Evolutionary conservation across 1,140 invertebrate species (phyloP).

Genomic region (Tenebrio molitor): DNA sequence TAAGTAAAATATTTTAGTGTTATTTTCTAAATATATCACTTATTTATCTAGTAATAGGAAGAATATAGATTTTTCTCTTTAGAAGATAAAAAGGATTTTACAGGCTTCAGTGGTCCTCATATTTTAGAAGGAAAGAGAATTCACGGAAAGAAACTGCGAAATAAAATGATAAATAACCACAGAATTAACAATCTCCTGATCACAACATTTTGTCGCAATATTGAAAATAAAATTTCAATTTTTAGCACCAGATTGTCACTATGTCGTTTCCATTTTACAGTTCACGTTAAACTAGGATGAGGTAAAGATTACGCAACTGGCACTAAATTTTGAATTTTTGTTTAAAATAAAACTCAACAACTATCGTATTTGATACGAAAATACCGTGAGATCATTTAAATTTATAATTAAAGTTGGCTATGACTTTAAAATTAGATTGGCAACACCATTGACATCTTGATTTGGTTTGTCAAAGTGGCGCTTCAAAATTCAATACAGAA

Average conservation of each 20-base stretch:
- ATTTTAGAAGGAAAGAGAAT: slow-evolving; percentile 30
- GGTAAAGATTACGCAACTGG: neutral
- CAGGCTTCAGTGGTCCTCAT: slow-evolving; percentile 50
- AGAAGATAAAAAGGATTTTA: slow-evolving; percentile 47
- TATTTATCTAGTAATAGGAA: slow-evolving; percentile 57
- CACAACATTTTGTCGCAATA: slow-evolving; percentile 23
- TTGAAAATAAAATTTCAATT: slow-evolving; percentile 19
- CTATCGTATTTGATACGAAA: slow-evolving; percentile 49
- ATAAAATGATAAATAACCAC: neutral
- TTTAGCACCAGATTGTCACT: slow-evolving; percentile 38
- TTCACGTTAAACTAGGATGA: slow-evolving; percentile 18
- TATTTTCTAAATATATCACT: slow-evolving; percentile 52
- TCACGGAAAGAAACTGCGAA: slow-evolving; percentile 5
- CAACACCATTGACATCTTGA: too few relatives aligned
- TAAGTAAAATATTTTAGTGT: slow-evolving; percentile 50
- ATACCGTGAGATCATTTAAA: too few relatives aligned
- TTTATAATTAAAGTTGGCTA: too few relatives aligned
- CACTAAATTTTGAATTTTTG: slow-evolving; percentile 13
- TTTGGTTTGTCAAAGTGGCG: too few relatives aligned
- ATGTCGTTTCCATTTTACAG: slow-evolving; percentile 7
- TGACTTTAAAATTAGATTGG: too few relatives aligned
- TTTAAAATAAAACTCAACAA: slow-evolving; percentile 29
- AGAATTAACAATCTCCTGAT: slow-evolving; percentile 34
- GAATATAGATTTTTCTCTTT: slow-evolving; percentile 57
- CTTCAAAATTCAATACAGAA: too few relatives aligned